Percentiles rank a stretch among this genome's conserved stretches.
These are phyloP conservation scores for Momotus momota DNA, from an alignment of 2,797 vertebrate genomes.

Conservation along the genomic window DNA sequence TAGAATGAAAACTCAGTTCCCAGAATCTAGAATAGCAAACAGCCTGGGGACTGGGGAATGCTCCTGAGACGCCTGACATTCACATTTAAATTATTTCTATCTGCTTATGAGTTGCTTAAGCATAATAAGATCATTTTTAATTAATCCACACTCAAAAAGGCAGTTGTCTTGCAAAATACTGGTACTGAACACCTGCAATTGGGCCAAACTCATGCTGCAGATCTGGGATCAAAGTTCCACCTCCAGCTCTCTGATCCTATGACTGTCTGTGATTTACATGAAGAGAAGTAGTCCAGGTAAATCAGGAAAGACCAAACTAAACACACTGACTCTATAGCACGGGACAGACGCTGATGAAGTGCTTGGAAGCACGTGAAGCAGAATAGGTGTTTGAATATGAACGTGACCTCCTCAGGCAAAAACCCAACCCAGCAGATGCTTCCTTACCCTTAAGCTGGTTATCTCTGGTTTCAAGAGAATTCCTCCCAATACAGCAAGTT, in stretches of 20 bases:
- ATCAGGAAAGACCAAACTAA: neutral
- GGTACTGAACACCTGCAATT: neutral
- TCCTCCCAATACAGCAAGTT: neutral
- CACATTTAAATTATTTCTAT: neutral
- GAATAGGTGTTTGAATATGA: accelerated
- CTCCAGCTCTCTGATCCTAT: accelerated
- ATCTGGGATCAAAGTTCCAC: neutral
- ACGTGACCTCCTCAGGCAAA: neutral
- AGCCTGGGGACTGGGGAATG: neutral
- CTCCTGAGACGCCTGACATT: neutral
- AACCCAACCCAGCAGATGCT: neutral
- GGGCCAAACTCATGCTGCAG: neutral
- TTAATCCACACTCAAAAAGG: neutral
- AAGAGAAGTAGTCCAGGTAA: neutral
- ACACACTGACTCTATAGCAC: neutral
- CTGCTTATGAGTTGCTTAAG: neutral
- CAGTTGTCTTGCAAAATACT: neutral
- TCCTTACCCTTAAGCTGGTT: neutral
- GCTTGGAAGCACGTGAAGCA: accelerated
- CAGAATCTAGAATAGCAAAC: neutral
- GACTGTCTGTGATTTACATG: accelerated
- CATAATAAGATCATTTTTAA: neutral
- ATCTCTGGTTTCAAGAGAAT: conserved; percentile 13
- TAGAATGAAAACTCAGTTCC: neutral
- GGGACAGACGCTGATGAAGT: neutral